Evolutionary conservation across 2,888 invertebrate genomes (phyloP), one percentile per base, ranked within the genome.

Genomic region (Agonum fuliginosum): DNA sequence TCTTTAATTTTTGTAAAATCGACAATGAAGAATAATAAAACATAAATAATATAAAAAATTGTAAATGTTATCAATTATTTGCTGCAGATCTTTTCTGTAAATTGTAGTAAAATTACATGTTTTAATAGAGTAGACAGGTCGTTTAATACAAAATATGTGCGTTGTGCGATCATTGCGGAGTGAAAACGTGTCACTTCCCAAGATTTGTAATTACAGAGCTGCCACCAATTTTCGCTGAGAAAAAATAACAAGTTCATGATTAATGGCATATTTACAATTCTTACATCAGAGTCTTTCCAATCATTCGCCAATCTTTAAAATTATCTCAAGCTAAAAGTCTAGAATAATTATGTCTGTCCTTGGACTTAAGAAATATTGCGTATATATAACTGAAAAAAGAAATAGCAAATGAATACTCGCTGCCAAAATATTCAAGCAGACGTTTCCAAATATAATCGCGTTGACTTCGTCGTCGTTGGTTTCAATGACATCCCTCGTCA

Each of bases 361-460:
- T 62, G 74, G 62, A 58, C 74, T 37, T n/a, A 10, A 14, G 62
- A 74, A 58, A 74, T 58, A 62, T 62, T 58, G 46, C 37, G 62
- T 62, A 43, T 10, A 51, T 24, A 34, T 41, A 51, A 58, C n/a
- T 54, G 54, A 48, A 51, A 73, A 73, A 74, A 41, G 74, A 43
- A 54, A 73, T 58, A 12, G 34, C 58, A 22, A 41, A 58, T 54
- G 24, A 41, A 22, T 8, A n/a, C 34, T 22, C 24, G 17, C 24
- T 74, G 74, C 74, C 74, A 74, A 74, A 74, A 62, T 46, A 62
- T 74, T 74, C 46, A 74, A 62, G 46, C 74, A 74, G 65, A 62
- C 74, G 74, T 22, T 43, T 74, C 74, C 65, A 74, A 74, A 74
- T 62, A 74, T 74, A 74, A 74, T 74, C 74, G 58, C 70, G 30